Conservation (phyloP, 1,140 invertebrate species). For the Drosophila nebulosa region DNA sequence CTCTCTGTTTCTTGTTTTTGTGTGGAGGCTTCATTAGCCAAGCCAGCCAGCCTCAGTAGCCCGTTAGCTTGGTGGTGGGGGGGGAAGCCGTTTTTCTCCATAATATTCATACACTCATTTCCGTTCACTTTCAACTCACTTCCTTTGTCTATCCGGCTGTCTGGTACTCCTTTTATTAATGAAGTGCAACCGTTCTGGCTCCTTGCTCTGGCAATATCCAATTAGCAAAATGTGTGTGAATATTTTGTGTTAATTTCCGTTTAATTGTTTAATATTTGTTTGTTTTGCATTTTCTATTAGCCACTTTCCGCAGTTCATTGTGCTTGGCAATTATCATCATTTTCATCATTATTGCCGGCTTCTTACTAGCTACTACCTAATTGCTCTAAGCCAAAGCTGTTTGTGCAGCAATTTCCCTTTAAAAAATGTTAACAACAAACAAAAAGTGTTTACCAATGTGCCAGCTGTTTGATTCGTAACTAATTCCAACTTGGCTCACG, state of each 20-base stretch:
- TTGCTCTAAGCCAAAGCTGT: constrained; percentile 15
- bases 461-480: neutral
- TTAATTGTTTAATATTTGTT: constrained; percentile 79
- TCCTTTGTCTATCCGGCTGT: constrained; percentile 5
- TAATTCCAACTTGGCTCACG: constrained; percentile 29
- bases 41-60: neutral
- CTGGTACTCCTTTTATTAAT: constrained; percentile 51
- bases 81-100: constrained; percentile 7
- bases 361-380: neutral
- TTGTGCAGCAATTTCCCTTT: neutral
- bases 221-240: constrained; percentile 56
- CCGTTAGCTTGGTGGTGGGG: neutral
- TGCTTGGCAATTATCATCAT: constrained; percentile 58
- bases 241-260: constrained; percentile 76
- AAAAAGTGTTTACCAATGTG: neutral
- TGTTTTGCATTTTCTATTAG: constrained; percentile 75
- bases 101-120: constrained; percentile 58
- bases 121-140: constrained; percentile 52
- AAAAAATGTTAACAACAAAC: neutral
- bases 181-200: constrained; percentile 33
- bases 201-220: constrained; percentile 4
- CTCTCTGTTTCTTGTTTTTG: too few species aligned
- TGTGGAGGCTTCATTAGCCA: constrained; percentile 57
- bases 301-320: constrained; percentile 58
- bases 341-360: neutral